These are phyloP conservation scores for Dryobates pubescens DNA, from an alignment of 2,797 vertebrate genomes.

Conservation along the genomic window DNA sequence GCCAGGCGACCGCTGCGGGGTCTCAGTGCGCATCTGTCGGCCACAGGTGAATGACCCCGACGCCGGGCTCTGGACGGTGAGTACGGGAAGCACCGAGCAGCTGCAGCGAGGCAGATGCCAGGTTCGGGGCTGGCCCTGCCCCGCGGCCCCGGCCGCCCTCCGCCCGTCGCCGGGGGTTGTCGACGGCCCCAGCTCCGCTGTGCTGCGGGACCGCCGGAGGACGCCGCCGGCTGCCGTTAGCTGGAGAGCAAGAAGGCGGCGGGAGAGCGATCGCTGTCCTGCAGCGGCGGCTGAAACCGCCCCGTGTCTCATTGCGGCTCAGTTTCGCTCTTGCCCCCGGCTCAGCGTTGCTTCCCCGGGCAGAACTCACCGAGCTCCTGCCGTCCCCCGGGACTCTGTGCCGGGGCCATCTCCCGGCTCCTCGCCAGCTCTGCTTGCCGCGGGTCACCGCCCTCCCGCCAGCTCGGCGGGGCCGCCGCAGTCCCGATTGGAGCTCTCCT, in stretches of 20 bases:
- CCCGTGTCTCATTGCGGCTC: too few relatives aligned
- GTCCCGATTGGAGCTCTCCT: too few relatives aligned
- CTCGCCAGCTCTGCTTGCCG: background rate
- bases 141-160: background rate
- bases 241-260: background rate
- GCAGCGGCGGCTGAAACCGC: background rate
- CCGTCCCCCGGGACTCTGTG: background rate
- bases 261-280: rapidly evolving
- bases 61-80: slow-evolving; percentile 89
- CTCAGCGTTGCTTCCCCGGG: background rate
- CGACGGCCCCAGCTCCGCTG: background rate
- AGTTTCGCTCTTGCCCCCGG: too few relatives aligned
- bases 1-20: background rate
- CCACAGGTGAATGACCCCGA: slow-evolving; percentile 91
- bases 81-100: slow-evolving; percentile 6
- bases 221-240: background rate
- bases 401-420: background rate
- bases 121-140: too few relatives aligned
- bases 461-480: background rate
- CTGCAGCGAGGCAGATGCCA: background rate
- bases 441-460: background rate
- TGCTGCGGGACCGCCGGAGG: background rate
- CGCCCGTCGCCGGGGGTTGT: too few relatives aligned
- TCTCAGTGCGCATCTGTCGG: background rate
- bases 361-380: background rate